phyloP scores from a whole-genome alignment of 2,797 vertebrate species.

The Gallinago solitaria region DNA sequence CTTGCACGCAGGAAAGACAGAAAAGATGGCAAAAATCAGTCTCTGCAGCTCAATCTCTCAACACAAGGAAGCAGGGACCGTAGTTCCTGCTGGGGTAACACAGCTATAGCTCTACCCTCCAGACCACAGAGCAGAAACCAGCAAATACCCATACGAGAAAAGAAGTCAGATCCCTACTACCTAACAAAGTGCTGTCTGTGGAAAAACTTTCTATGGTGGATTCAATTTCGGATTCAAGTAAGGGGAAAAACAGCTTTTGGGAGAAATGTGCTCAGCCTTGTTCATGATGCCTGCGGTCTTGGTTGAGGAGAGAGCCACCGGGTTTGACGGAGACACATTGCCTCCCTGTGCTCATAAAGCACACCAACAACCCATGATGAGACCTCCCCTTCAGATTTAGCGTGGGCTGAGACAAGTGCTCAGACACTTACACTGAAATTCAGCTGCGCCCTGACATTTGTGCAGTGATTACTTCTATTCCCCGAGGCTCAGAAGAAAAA shows the following conservation, averaged over 20 bases:
- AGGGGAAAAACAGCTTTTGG: not conserved
- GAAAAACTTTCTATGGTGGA: not conserved
- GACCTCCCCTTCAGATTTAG: not conserved
- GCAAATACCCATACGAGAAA: not conserved
- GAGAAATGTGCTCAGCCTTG: not conserved
- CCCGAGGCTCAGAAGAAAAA: not conserved
- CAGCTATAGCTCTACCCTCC: not conserved
- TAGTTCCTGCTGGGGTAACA: not conserved
- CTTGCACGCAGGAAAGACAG: not conserved
- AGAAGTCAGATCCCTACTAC: rapidly evolving
- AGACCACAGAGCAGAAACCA: not conserved
- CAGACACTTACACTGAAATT: not conserved
- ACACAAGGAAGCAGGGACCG: not conserved
- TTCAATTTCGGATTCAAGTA: not conserved
- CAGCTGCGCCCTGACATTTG: not conserved
- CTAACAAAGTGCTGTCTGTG: not conserved
- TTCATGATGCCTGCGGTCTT: not conserved
- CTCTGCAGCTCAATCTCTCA: not conserved
- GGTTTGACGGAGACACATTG: not conserved
- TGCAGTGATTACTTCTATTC: not conserved
- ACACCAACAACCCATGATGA: not conserved
- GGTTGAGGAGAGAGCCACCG: not conserved
- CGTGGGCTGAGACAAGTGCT: not conserved
- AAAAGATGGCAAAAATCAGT: not conserved
- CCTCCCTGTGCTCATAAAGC: not conserved